Percentiles rank a stretch among this genome's conserved stretches.
phyloP scores from a whole-genome alignment of 2,888 invertebrate genomes.

The Desoria tigrina region DNA sequence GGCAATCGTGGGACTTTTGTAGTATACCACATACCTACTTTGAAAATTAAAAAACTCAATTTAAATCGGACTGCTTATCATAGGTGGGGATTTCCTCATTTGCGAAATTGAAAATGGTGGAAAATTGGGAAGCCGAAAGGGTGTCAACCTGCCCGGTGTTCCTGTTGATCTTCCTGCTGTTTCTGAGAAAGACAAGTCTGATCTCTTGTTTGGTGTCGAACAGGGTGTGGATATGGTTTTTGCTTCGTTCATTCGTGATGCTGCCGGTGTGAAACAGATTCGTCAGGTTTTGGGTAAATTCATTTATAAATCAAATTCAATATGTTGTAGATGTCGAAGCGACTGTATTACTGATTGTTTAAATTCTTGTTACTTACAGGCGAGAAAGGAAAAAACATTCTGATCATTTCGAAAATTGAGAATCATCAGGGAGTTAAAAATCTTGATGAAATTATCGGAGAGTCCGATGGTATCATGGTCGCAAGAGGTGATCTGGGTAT shows the following conservation, averaged over 20 bases:
- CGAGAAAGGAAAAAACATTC: constrained; percentile 84
- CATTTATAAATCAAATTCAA: no score
- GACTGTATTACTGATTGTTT: no score
- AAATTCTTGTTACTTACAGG: no score
- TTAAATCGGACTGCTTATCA: neutral
- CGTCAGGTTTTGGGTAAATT: constrained; percentile 73
- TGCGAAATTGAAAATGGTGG: constrained; percentile 96
- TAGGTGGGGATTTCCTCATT: constrained; percentile 65
- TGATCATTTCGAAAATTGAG: constrained; percentile 97
- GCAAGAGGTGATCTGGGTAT: constrained; percentile 97
- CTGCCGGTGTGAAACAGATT: constrained; percentile 85
- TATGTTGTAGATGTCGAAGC: no score
- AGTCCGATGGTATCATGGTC: constrained; percentile 97
- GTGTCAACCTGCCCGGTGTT: constrained; percentile 93
- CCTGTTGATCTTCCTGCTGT: constrained; percentile 96
- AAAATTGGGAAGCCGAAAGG: constrained; percentile 88
- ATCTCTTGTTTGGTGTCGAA: constrained; percentile 85
- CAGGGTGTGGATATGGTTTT: constrained; percentile 94
- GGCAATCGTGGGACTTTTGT: no score
- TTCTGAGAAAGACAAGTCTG: constrained; percentile 94
- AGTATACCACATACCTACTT: no score
- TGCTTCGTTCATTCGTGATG: constrained; percentile 95
- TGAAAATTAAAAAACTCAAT: no score
- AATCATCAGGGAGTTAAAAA: constrained; percentile 96
- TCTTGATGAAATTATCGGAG: constrained; percentile 88